Base-by-base conservation (phyloP, 2,888 invertebrate species). In the Zhuqinia jingwanae region DNA sequence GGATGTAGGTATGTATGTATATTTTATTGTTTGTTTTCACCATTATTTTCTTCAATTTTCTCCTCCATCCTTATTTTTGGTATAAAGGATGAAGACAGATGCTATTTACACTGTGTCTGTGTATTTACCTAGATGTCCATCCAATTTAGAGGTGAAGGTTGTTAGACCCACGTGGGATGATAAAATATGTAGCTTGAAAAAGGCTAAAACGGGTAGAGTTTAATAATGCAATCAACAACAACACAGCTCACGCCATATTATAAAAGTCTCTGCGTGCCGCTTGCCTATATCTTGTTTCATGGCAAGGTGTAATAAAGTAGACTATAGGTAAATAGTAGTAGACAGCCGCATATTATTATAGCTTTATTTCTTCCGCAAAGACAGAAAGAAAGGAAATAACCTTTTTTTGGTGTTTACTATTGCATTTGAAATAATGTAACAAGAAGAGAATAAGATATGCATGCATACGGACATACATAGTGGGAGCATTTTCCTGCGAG, bases 221-320 rank as follows among this genome's bases (percentile, higher is more conserved):
- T 63, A 83, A 75, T 75, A 81, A 75, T 83, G 47, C 82, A 83
- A 76, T 75, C 82, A 83, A 63, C 76, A 53, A 53, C 47, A n/a
- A n/a, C n/a, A n/a, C n/a, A n/a, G n/a, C n/a, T n/a, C n/a, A 36
- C 36, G 36, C 36, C 36, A 27, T n/a, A 15, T 53, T 53, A 53
- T 53, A 13, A 45, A 45, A 8, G 36, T 36, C 36, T 36, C 36
- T 36, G 36, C 8, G 8, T 36, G 36, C 36, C 36, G 10, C 17
- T 13, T 53, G 53, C 17, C 53, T 8, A 13, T 8, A 45, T 45
- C 47, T 45, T 45, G 15, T 3, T 13, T 3, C 15, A 60, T 60
- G 25, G 20, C 20, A 60, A 17, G 25, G 17, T 53, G 53, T 53
- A 17, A 13, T 53, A 53, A 53, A 53, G 53, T n/a, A n/a, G n/a